A percentile compares a stretch with the other conserved stretches of the same genome.
These are phyloP conservation scores for Stictocephala bisonia DNA, from an alignment of 2,888 invertebrate genomes.

Conservation along the genomic window DNA sequence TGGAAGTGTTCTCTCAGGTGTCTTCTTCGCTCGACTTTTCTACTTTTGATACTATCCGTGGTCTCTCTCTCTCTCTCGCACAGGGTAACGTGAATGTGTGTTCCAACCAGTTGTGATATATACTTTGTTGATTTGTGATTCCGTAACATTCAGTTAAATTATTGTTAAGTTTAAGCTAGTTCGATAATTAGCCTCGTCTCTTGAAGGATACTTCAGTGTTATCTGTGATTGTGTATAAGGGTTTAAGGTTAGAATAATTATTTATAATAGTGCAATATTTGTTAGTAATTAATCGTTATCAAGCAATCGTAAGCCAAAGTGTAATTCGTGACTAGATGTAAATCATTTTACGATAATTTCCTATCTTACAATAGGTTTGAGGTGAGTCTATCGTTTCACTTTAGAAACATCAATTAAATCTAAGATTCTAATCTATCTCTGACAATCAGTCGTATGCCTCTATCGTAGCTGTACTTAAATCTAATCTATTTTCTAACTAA, in stretches of 20 bases:
- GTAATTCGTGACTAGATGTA: background rate
- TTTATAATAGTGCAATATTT: conserved; percentile 44
- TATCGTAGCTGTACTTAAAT: conserved; percentile 32
- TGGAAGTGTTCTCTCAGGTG: conserved; percentile 31
- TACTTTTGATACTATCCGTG: conserved; percentile 41
- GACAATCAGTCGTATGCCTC: conserved; percentile 48
- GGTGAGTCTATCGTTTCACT: too few relatives aligned
- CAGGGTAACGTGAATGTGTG: conserved; percentile 42
- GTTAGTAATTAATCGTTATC: background rate
- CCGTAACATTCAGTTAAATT: background rate
- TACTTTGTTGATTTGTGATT: conserved; percentile 33
- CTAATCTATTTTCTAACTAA: conserved; percentile 43
- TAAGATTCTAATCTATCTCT: conserved; percentile 41
- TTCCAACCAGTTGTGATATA: conserved; percentile 25
- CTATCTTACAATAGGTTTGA: too few relatives aligned
- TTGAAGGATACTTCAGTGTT: conserved; percentile 41
- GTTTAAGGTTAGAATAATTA: conserved; percentile 2
- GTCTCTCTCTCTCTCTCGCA: background rate
- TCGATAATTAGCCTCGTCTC: too few relatives aligned
- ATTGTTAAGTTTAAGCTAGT: background rate
- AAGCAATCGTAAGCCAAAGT: conserved; percentile 6
- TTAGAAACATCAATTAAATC: conserved; percentile 17
- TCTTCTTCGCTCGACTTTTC: conserved; percentile 39
- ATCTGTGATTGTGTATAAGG: conserved; percentile 25
- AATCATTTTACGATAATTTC: conserved; percentile 18